These are phyloP conservation scores for Heliconius charithonia DNA, from an alignment of 2,888 invertebrate genomes.

Conservation along the genomic window DNA sequence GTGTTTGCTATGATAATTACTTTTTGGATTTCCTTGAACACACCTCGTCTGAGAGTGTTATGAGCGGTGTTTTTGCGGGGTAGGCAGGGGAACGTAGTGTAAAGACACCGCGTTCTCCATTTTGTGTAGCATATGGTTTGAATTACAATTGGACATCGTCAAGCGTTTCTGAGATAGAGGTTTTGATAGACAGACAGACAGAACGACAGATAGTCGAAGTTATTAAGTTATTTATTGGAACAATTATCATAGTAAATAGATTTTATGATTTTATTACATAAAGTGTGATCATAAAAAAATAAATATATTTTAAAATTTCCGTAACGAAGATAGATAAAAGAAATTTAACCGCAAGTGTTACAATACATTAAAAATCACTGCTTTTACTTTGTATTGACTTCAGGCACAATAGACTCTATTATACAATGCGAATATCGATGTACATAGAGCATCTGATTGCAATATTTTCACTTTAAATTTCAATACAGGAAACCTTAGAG, in stretches of 20 bases:
- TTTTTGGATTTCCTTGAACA: neutral
- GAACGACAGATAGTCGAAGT: no score
- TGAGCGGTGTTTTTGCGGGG: neutral
- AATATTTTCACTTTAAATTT: slow-evolving; percentile 64
- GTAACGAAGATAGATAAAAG: neutral
- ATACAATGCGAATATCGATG: slow-evolving; percentile 42
- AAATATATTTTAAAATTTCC: neutral
- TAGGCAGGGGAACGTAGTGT: neutral
- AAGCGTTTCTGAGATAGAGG: no score
- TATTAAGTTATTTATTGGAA: no score
- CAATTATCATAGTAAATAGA: no score
- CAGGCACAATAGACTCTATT: slow-evolving; percentile 24
- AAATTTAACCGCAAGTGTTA: neutral
- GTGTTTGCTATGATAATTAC: slow-evolving; percentile 21
- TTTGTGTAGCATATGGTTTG: neutral
- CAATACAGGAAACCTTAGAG: slow-evolving; percentile 69
- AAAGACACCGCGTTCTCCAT: neutral
- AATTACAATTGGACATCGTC: no score
- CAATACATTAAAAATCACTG: neutral
- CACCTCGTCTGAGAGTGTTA: neutral
- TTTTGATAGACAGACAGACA: no score
- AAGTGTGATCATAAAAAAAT: neutral
- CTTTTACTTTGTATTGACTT: slow-evolving; percentile 22
- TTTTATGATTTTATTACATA: neutral
- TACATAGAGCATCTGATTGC: slow-evolving; percentile 46